Percentiles rank a stretch among this genome's conserved stretches.
Conservation (phyloP, 2,113 vertebrate species). For the Piaya cayana region DNA sequence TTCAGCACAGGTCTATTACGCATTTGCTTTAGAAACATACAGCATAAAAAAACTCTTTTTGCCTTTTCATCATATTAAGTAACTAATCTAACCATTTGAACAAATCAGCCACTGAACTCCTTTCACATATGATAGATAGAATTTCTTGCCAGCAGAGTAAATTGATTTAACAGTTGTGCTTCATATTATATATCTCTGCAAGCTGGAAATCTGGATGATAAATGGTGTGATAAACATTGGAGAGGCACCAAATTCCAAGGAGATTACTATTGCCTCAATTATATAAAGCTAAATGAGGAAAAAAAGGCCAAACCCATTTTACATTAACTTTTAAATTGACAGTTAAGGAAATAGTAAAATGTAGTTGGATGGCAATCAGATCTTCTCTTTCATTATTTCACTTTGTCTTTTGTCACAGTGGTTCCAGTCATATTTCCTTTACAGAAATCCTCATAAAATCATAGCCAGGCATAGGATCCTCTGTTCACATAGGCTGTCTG, state of each 20-base stretch:
- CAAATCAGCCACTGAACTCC: background rate
- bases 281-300: background rate
- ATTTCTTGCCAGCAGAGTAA: background rate
- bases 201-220: constrained; percentile 13
- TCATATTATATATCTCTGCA: background rate
- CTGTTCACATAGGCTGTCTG: rapidly evolving
- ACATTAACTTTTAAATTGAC: background rate
- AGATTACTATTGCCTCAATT: background rate
- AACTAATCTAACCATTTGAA: background rate
- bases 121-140: background rate
- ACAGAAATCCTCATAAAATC: background rate
- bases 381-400: background rate
- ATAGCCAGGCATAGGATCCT: background rate
- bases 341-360: background rate
- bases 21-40: background rate
- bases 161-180: constrained; percentile 27
- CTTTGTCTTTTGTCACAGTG: background rate
- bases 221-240: constrained; percentile 42
- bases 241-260: constrained; percentile 39
- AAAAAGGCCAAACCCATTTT: background rate
- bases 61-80: background rate
- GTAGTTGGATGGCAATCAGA: background rate
- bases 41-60: background rate
- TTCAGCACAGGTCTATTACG: background rate
- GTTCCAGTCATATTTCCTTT: background rate